phyloP scores from a whole-genome alignment of 1,140 invertebrate genomes.

The Theocolax elegans region DNA sequence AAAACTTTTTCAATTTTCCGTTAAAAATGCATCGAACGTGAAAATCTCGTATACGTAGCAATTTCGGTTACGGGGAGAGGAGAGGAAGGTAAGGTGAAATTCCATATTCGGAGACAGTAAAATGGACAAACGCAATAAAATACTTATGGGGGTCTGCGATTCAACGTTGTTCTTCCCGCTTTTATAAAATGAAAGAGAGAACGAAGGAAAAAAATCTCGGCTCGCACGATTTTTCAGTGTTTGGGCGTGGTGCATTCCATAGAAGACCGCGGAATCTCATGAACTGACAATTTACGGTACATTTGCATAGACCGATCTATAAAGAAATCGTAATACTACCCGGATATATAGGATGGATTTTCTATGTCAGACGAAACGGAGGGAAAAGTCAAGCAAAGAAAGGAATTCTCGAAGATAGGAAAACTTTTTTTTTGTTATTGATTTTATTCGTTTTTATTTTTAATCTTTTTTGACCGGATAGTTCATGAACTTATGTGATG shows the following conservation, averaged over 20 bases:
- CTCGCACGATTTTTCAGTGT: no score
- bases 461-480: background rate
- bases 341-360: background rate
- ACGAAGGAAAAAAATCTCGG: background rate
- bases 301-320: background rate
- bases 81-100: background rate
- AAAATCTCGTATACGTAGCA: background rate
- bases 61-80: no score
- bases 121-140: background rate
- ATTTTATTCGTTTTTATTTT: background rate
- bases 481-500: background rate
- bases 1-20: slow-evolving; percentile 15
- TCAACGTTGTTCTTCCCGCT: background rate
- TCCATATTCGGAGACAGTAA: background rate
- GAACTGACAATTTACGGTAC: slow-evolving; percentile 22
- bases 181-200: background rate
- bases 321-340: background rate
- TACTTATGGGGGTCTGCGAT: background rate
- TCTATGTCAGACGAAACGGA: background rate
- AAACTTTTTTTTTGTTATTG: slow-evolving; percentile 12
- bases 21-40: background rate
- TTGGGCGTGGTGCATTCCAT: background rate
- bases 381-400: background rate
- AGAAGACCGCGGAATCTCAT: background rate
- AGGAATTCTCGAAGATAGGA: background rate